Base-by-base conservation (phyloP, 2,888 invertebrate species). In the Drosophila robusta region DNA sequence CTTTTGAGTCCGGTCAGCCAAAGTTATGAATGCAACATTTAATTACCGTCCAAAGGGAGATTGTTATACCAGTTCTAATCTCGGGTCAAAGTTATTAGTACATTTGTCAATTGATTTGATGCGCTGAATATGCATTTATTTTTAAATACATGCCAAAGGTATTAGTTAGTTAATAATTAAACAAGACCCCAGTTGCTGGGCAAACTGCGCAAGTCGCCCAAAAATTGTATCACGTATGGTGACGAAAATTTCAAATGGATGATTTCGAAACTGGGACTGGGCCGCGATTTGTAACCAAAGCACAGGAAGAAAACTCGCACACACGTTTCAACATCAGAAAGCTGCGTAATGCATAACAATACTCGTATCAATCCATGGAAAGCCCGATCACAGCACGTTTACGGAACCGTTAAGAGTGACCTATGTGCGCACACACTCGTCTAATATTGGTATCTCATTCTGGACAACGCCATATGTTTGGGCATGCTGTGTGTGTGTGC, bases 301-400 rank as follows among this genome's bases (percentile, higher is more conserved):
- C 85, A 69, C 77, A 82, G 82, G 82, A 83, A 80, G 74, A 74
- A 72, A 70, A 75, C 26, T 68, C 67, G 66, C 75, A 36, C 69
- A 73, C 71, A 82, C 78, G 85, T 82, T 74, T 52, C 69, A 42
- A 64, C 54, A 64, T 65, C 41, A 29, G 42, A 65, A 9, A 55
- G 78, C 70, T 78, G 80, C 71, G 84, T 69, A 84, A 70, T 75
- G 82, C 84, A 84, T 83, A 83, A 66, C 69, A 84, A 84, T 72
- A 73, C n/a, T 22, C 22, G 18, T 65, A 56, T 62, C 58, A 32
- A 70, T 45, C 29, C 41, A 64, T 52, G 68, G 64, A 66, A 79
- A 79, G 66, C 36, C 62, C 64, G 71, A 78, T 71, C 56, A 44
- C 3, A 50, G 41, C 79, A 81, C 83, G 80, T 83, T 76, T 67